Percentiles rank a stretch among this genome's conserved stretches.
Evolutionary conservation across 2,888 invertebrate genomes (phyloP).

Genomic region (Lithosia quadra): DNA sequence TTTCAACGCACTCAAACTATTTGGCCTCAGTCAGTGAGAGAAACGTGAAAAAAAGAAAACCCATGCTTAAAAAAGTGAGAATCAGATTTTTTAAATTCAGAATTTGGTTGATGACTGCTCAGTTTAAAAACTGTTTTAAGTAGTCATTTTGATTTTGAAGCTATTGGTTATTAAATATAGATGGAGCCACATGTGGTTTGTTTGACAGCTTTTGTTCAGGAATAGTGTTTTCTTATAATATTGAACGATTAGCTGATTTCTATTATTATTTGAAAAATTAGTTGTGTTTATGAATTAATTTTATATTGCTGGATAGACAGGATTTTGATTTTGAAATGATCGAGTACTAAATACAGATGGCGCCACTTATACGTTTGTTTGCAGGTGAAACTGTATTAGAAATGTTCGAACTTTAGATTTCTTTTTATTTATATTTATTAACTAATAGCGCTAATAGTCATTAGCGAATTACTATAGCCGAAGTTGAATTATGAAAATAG

Average conservation of each 20-base stretch:
- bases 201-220: background rate
- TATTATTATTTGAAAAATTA: background rate
- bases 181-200: slow-evolving; percentile 7
- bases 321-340: background rate
- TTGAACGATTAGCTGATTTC: background rate
- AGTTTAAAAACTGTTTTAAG: background rate
- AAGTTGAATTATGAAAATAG: background rate
- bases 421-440: too few relatives aligned
- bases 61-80: background rate
- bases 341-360: background rate
- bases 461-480: background rate
- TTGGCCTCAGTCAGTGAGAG: slow-evolving; percentile 92
- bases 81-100: slow-evolving; percentile 13
- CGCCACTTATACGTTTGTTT: background rate
- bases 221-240: background rate
- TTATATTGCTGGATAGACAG: background rate
- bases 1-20: slow-evolving; percentile 96
- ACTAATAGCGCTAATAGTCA: too few relatives aligned
- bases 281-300: background rate
- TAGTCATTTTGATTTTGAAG: background rate
- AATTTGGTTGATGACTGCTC: background rate
- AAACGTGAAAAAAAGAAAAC: background rate
- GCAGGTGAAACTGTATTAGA: background rate
- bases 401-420: too few relatives aligned
- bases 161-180: slow-evolving; percentile 9